Base-by-base conservation (phyloP, 2,888 invertebrate genomes). In the Atethmia centrago region DNA sequence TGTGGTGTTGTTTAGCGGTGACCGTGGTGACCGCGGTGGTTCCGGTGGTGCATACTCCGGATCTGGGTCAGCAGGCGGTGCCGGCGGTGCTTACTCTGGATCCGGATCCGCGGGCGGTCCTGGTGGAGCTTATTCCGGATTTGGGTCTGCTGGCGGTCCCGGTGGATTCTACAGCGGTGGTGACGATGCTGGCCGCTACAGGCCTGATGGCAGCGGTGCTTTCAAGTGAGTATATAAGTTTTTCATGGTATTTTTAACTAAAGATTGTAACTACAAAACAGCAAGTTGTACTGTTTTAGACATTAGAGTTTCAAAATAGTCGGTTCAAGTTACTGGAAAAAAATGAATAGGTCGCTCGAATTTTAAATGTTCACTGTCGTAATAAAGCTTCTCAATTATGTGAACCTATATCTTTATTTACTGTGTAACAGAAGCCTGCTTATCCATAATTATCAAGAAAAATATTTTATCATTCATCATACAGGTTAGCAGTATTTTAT, bases 21-120 rank as follows among this genome's bases (percentile, higher is more conserved):
- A 95, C 82, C 93, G 94, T 49, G 94, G 94, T 12, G 94, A 94
- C 89, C 92, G 94, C 28, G 94, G 94, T n/a, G 89, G 84, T 58
- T 92, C 92, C 25, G 94, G 94, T n/a, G 95, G 95, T 14, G 93
- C 92, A 49, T 89, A 89, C 82, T 51, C 77, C 0, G 93, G 93
- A 19, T 89, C 90, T 4, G 86, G 91, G 58, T 86, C 87, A 14
- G 87, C 86, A 2, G 91, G 90, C 0, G 91, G 89, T 36, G 86
- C 90, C 14, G 90, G 92, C 2, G 92, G 91, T 7, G 82, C 84
- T 53, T 89, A 89, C 79, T 62, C 79, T 0, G 91, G 91, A 19
- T 86, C 87, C 7, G 82, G 85, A 45, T 82, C 45, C 3, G 82
- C 84, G 0, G 89, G 90, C 3, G 87, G 89, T 8, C 79, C 89